Percentiles rank a stretch among this genome's conserved stretches.
Conservation (phyloP, 2,113 vertebrate genomes). For the Arothron firmamentum region DNA sequence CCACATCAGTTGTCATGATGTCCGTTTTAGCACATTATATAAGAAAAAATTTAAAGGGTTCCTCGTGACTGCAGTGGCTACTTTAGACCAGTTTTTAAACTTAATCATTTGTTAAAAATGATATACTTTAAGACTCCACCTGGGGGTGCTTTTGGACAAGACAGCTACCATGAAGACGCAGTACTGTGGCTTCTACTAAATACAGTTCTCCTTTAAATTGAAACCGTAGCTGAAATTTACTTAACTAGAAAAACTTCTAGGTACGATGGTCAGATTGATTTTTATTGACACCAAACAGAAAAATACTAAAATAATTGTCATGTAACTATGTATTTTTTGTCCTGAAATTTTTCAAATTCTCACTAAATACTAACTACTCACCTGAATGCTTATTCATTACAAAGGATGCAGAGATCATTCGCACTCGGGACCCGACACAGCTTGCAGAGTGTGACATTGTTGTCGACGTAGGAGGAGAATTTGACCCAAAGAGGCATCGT, state of each 20-base stretch:
- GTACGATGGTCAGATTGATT: no score
- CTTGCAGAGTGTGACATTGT: constrained; percentile 85
- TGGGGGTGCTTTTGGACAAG: constrained; percentile 31
- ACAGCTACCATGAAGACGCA: no score
- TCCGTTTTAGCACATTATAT: no score
- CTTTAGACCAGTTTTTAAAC: background rate
- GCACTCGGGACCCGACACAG: constrained; percentile 81
- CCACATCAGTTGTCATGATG: background rate
- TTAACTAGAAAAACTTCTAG: no score
- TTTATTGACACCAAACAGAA: no score
- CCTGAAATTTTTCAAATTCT: background rate
- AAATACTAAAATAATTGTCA: no score
- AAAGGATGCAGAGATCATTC: constrained; percentile 85
- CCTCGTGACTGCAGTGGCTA: background rate
- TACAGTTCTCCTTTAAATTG: no score
- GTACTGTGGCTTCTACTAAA: no score
- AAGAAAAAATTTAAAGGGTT: background rate
- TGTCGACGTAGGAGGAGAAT: constrained; percentile 92
- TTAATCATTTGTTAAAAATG: background rate
- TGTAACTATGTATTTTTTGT: background rate
- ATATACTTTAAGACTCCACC: background rate
- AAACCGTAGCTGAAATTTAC: no score
- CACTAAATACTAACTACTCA: background rate
- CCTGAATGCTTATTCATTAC: background rate
- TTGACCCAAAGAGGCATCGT: constrained; percentile 82